Conservation (phyloP, 2,888 invertebrate species). For the Eumerus sabulonum region DNA sequence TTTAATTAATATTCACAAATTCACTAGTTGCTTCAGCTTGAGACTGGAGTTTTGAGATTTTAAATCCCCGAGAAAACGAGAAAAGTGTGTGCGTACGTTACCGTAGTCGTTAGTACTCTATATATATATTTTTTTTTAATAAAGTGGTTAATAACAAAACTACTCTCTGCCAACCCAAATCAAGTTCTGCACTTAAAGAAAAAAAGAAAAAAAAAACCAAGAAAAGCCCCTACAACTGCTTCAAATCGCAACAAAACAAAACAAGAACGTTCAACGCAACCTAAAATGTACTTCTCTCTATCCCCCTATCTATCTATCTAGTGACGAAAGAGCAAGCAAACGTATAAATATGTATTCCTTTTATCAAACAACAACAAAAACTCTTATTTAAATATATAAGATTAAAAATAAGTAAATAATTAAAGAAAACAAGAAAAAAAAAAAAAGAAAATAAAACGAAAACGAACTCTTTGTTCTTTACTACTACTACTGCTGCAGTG, state of each 20-base stretch:
- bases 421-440: conserved; percentile 44
- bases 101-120: too few species aligned
- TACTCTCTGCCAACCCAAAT: conserved; percentile 54
- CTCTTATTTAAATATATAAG: conserved; percentile 67
- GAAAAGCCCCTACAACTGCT: too few species aligned
- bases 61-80: conserved; percentile 8
- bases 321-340: conserved; percentile 61
- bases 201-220: too few species aligned
- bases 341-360: conserved; percentile 59
- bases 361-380: conserved; percentile 42
- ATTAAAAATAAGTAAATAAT: conserved; percentile 51
- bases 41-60: too few species aligned
- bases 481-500: too few species aligned
- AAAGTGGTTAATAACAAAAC: conserved; percentile 68
- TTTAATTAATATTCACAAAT: conserved; percentile 11
- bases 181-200: conserved; percentile 34
- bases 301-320: conserved; percentile 42
- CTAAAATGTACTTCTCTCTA: conserved; percentile 59
- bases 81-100: conserved; percentile 66
- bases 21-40: too few species aligned
- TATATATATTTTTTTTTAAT: too few species aligned
- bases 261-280: conserved; percentile 26
- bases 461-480: conserved; percentile 61
- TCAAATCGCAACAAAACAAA: conserved; percentile 41
- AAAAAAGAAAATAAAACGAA: conserved; percentile 13